Evolutionary conservation across 2,888 invertebrate genomes (phyloP).

Genomic region (Caenorhabditis becei): DNA sequence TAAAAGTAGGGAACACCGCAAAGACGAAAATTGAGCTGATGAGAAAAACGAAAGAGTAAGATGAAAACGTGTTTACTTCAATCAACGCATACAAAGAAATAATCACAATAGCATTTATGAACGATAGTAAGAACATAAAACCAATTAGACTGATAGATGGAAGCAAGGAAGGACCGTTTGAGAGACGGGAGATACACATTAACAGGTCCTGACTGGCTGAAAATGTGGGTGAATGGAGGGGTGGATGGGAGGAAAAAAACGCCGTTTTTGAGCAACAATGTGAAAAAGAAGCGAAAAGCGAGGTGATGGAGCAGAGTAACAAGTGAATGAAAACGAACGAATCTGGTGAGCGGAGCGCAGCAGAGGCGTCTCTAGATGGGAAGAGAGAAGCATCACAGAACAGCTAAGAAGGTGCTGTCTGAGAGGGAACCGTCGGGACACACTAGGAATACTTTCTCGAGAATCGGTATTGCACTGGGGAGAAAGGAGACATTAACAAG

Average conservation of each 20-base stretch:
- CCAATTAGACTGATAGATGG: slow-evolving; percentile 7
- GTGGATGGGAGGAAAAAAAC: slow-evolving; percentile 14
- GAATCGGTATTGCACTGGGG: slow-evolving; percentile 52
- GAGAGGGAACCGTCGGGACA: slow-evolving; percentile 4
- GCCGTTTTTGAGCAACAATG: slow-evolving; percentile 64
- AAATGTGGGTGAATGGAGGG: slow-evolving; percentile 27
- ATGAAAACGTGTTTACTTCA: slow-evolving; percentile 23
- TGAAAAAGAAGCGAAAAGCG: slow-evolving; percentile 42
- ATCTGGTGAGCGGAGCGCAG: slow-evolving; percentile 22
- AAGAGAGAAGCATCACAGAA: slow-evolving; percentile 39
- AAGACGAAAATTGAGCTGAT: neutral
- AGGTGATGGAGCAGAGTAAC: slow-evolving; percentile 33
- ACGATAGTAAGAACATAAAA: slow-evolving; percentile 13
- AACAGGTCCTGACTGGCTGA: slow-evolving; percentile 40
- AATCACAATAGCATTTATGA: slow-evolving; percentile 48
- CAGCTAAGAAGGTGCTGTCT: neutral
- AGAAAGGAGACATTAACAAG: slow-evolving; percentile 16
- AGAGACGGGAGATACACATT: slow-evolving; percentile 24
- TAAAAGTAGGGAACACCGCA: slow-evolving; percentile 3
- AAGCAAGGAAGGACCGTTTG: slow-evolving; percentile 1
- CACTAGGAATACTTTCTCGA: slow-evolving; percentile 16
- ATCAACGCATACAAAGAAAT: slow-evolving; percentile 30
- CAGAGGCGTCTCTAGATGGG: neutral
- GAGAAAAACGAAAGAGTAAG: neutral
- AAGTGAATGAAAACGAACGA: slow-evolving; percentile 40